Conservation (phyloP, 1,140 invertebrate genomes). For the Drosophila ambigua region DNA sequence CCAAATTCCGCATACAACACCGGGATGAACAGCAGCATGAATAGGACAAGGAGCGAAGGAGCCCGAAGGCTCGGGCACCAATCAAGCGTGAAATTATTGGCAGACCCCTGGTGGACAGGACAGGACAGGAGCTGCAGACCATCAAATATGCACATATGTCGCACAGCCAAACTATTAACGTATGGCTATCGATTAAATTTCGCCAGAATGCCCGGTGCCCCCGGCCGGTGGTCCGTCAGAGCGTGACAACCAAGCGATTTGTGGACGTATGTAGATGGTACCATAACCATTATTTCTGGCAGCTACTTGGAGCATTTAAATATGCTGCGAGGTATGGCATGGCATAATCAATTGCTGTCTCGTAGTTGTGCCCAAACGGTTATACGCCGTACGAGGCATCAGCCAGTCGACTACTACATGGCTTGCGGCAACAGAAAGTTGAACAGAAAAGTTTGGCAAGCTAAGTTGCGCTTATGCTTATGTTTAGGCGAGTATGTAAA, state of each 20-base stretch:
- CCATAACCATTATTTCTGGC: constrained; percentile 58
- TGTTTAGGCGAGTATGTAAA: constrained; percentile 64
- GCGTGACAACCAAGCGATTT: constrained; percentile 59
- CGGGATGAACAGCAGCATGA: background rate
- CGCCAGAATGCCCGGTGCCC: constrained; percentile 11
- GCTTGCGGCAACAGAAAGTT: constrained; percentile 46
- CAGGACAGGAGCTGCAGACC: constrained; percentile 41
- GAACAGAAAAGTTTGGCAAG: constrained; percentile 51
- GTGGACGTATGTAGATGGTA: constrained; percentile 31
- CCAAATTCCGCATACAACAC: constrained; percentile 29
- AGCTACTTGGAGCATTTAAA: constrained; percentile 64
- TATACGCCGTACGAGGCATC: background rate
- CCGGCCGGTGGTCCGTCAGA: constrained; percentile 10
- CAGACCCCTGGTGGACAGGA: constrained; percentile 28
- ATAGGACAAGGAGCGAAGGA: background rate
- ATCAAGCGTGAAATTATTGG: constrained; percentile 72
- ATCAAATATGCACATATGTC: constrained; percentile 72
- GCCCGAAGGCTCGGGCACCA: constrained; percentile 37
- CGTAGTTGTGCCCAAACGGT: background rate
- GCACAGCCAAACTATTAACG: constrained; percentile 56
- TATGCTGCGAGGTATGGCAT: constrained; percentile 13
- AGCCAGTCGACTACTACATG: constrained; percentile 13
- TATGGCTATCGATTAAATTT: constrained; percentile 65
- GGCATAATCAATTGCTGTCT: too few relatives aligned
- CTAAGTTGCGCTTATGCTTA: constrained; percentile 68